Percentiles rank a stretch among this genome's conserved stretches.
These are phyloP conservation scores for Pimephales promelas DNA, from an alignment of 2,113 vertebrate genomes.

Conservation along the genomic window DNA sequence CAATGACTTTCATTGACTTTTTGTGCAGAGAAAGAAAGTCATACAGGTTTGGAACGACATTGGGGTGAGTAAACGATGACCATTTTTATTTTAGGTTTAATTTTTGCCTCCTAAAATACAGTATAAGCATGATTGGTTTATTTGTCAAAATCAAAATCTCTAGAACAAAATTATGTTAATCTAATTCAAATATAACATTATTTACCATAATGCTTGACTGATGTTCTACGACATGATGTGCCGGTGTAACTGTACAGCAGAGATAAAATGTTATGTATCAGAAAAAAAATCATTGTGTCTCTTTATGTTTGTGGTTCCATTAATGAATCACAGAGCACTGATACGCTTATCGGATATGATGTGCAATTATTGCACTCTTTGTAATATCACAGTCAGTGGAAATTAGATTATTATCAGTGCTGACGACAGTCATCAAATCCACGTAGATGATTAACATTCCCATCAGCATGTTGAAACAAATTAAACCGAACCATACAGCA, in stretches of 20 bases:
- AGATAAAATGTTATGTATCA: conserved; percentile 12
- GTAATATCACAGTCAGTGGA: not conserved
- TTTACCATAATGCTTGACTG: not conserved
- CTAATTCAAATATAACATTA: conserved; percentile 26
- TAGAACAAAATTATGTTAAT: not conserved
- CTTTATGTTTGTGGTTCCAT: conserved; percentile 9
- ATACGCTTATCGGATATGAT: conserved; percentile 16
- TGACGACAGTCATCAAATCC: conserved; percentile 23
- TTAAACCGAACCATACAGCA: not conserved
- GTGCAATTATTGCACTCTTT: conserved; percentile 20
- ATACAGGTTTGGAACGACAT: not conserved
- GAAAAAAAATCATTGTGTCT: not conserved
- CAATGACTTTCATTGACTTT: conserved; percentile 21
- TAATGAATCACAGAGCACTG: not conserved
- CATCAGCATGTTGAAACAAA: conserved; percentile 6
- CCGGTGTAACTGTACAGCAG: conserved; percentile 2
- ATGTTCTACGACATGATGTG: not conserved
- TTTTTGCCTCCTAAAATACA: not conserved
- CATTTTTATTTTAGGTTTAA: not conserved
- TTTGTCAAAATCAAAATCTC: conserved; percentile 33
- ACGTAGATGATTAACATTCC: conserved; percentile 25
- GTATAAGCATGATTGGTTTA: conserved; percentile 6
- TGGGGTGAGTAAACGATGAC: not conserved
- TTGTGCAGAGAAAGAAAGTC: not conserved
- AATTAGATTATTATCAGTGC: conserved; percentile 28